Evolutionary conservation across 1,140 invertebrate genomes (phyloP).

Genomic region (Drosophila santomea): DNA sequence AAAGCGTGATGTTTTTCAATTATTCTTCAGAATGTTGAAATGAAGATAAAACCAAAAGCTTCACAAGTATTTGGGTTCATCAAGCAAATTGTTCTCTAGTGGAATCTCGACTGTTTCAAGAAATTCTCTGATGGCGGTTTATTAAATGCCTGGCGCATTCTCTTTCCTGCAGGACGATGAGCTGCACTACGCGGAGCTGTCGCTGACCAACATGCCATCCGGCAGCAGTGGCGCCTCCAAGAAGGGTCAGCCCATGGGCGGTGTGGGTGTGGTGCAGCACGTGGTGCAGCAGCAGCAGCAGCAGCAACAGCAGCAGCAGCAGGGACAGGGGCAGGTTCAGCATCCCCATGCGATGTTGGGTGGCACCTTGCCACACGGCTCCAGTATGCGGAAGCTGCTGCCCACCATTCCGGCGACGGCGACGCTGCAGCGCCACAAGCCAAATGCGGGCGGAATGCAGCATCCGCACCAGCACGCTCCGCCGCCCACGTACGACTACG

Average conservation of each 20-base stretch:
- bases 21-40: too few species aligned
- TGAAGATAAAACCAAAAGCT: too few species aligned
- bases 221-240: slow-evolving; percentile 57
- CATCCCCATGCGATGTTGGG: slow-evolving; percentile 50
- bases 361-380: slow-evolving; percentile 77
- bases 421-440: slow-evolving; percentile 77
- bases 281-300: slow-evolving; percentile 44
- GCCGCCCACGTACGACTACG: slow-evolving; percentile 84
- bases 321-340: slow-evolving; percentile 23
- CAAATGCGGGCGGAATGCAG: slow-evolving; percentile 77
- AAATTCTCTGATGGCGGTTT: not conserved
- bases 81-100: not conserved
- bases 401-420: slow-evolving; percentile 76
- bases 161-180: slow-evolving; percentile 85
- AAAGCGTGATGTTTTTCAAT: too few species aligned
- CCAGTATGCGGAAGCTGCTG: slow-evolving; percentile 77
- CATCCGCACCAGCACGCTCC: slow-evolving; percentile 75
- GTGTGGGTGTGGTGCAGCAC: slow-evolving; percentile 53
- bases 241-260: slow-evolving; percentile 43
- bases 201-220: slow-evolving; percentile 84
- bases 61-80: not conserved
- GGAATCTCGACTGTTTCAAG: not conserved
- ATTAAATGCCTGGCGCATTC: not conserved
- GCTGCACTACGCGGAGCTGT: slow-evolving; percentile 90
- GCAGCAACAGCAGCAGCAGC: slow-evolving; percentile 27